Evolutionary conservation across 2,797 vertebrate genomes (phyloP), one percentile per base, ranked within the genome.

Genomic region (Garrulus glandarius): DNA sequence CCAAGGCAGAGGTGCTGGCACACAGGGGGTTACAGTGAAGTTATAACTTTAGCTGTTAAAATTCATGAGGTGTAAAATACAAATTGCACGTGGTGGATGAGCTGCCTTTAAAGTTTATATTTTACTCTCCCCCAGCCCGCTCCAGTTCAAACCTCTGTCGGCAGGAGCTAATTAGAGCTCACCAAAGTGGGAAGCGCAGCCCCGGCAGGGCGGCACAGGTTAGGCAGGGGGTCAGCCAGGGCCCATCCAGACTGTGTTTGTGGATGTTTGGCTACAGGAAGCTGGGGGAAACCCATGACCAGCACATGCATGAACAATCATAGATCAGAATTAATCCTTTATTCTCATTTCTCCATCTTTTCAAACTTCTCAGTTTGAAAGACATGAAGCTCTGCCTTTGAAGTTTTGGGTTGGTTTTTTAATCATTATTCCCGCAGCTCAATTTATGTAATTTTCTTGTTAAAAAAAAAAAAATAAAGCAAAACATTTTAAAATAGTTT

Each of bases 11-110:
- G 52, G 30, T 21, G 59, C 59, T 1, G 0, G 93, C 16, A 5
- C 81, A 18, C 34, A 21, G 52, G 39, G 96, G 96, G 97, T 98
- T 98, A 98, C 68, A 30, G 91, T 16, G 39, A 61, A 96, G 97
- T 97, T 96, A 84, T 87, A 96, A 96, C 97, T 96, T 95, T 0
- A 70, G 95, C 95, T 88, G 91, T 98, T 98, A 98, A 98, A 98
- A 98, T 98, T 98, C 97, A 98, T 97, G 97, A 98, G 95, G 96
- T 98, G 96, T 92, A 95, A 93, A 94, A 93, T 89, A 95, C 97
- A 95, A 98, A 97, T 97, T 97, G 96, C 96, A 97, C 65, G 79
- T 85, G 84, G 97, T 97, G 96, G 96, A 97, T 96, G 96, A 97
- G 96, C 95, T 95, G 90, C 96, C 96, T 97, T 95, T 96, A 97